A percentile compares a stretch with the other conserved stretches of the same genome.
Conservation (phyloP, 2,113 vertebrate genomes). For the Propithecus coquereli region DNA sequence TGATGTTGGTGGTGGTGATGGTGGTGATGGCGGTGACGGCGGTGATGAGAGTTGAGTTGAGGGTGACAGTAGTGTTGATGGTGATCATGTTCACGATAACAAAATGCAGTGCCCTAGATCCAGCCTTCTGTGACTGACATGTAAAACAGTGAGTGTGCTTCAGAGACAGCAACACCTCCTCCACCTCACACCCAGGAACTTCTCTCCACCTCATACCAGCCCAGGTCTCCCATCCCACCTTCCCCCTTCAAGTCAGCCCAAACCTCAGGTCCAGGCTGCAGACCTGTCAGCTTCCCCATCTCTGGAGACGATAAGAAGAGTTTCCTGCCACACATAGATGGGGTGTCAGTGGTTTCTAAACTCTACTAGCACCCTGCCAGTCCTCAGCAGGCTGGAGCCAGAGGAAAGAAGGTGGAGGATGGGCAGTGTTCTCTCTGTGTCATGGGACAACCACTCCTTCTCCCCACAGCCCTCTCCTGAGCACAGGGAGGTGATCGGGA, state of each 20-base stretch:
- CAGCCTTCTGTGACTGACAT: not conserved
- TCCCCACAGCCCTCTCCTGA: not conserved
- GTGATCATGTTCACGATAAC: not conserved
- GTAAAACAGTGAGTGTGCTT: not conserved
- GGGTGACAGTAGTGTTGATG: not conserved
- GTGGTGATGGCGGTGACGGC: fast-evolving
- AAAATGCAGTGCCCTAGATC: not conserved
- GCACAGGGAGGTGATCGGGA: not conserved
- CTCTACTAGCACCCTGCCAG: not conserved
- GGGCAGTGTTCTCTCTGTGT: not conserved
- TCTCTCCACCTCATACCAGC: not conserved
- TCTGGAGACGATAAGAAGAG: not conserved
- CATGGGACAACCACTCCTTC: not conserved
- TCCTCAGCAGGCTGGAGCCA: not conserved
- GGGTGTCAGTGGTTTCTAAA: not conserved
- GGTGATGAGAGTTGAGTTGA: not conserved
- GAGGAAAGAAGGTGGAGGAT: no score
- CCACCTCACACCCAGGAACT: not conserved
- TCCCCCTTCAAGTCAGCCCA: not conserved
- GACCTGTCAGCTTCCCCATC: no score
- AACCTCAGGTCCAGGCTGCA: not conserved
- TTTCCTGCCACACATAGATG: not conserved
- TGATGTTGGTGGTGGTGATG: fast-evolving
- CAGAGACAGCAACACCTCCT: not conserved
- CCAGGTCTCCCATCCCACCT: not conserved